phyloP scores from a whole-genome alignment of 2,888 invertebrate species.

The Polydrusus tereticollis region DNA sequence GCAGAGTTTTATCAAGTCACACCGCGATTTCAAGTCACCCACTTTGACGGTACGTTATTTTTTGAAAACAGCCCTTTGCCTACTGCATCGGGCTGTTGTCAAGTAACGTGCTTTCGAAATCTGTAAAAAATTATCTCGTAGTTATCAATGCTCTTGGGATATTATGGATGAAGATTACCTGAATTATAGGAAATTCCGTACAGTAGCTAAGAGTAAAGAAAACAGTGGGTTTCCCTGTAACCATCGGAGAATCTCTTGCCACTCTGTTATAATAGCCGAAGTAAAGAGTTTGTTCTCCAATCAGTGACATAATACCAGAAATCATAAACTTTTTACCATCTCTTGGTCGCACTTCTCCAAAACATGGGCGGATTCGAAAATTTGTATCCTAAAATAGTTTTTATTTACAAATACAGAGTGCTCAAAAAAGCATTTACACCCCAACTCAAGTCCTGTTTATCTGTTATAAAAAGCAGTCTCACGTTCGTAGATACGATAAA shows the following conservation, averaged over 20 bases:
- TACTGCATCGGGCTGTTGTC: too few relatives aligned
- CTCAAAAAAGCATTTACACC: too few relatives aligned
- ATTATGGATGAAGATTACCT: conserved; percentile 40
- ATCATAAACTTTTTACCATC: conserved; percentile 58
- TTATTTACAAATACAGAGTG: not conserved
- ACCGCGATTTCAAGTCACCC: too few relatives aligned
- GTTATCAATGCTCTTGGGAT: not conserved
- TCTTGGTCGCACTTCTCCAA: conserved; percentile 55
- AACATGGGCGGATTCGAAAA: conserved; percentile 40
- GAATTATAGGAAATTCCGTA: conserved; percentile 62
- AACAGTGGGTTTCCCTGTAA: conserved; percentile 53
- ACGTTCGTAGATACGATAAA: too few relatives aligned
- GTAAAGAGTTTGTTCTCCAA: conserved; percentile 60
- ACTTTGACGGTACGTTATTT: too few relatives aligned
- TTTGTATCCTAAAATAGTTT: conserved; percentile 22
- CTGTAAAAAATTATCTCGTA: not conserved
- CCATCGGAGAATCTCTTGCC: conserved; percentile 51
- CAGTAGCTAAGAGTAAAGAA: conserved; percentile 58
- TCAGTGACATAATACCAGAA: conserved; percentile 56
- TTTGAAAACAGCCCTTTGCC: too few relatives aligned
- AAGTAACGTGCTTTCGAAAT: too few relatives aligned
- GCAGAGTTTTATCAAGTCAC: too few relatives aligned
- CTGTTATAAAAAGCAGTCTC: too few relatives aligned
- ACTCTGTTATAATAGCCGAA: conserved; percentile 62
- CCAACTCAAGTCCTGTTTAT: too few relatives aligned